Evolutionary conservation across 2,888 invertebrate genomes (phyloP), one percentile per base, ranked within the genome.

Genomic region (Drosophila seclusa): DNA sequence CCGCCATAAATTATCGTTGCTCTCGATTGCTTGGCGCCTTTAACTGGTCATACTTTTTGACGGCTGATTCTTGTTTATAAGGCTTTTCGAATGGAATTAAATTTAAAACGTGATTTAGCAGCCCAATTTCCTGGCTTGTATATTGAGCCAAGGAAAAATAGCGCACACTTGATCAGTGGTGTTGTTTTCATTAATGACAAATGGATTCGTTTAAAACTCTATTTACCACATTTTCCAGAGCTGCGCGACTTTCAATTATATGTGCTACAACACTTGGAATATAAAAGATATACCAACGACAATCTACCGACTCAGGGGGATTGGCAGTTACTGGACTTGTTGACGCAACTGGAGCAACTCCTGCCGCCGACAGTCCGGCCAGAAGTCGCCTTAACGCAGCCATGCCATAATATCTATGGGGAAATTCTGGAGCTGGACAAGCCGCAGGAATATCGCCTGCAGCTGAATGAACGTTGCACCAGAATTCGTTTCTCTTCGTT

Each of bases 401-500:
- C 62, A 0, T 62, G 49, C 7, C 52, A 36, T 4, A 89, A 90
- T 68, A 80, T 92, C 8, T 92, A 83, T 65, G 66, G 73, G 0
- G 92, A 92, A 36, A 83, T 92, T 40, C 64, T 88, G 4, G 65
- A 72, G 3, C 68, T 92, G 0, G 76, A 86, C 60, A 80, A 87
- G 0, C 76, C 90, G 0, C 53, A 76, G 3, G 73, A 77, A 10
- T 92, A 91, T 62, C 78, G 76, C 11, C 66, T 92, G 4, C 78
- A 89, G 21, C 61, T 89, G 0, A 82, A 92, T 54, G 75, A 78
- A 0, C 48, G 21, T 7, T 90, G 71, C 62, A 83, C 77, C 1
- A 57, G 68, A 0, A 74, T 93, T 4, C 89, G 87, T 4, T 91
- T 93, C 53, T 78, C 78, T 27, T 71, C 89, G 18, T 92, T 93